phyloP scores from a whole-genome alignment of 2,113 vertebrate species.

The Dendrocopos noguchii region DNA sequence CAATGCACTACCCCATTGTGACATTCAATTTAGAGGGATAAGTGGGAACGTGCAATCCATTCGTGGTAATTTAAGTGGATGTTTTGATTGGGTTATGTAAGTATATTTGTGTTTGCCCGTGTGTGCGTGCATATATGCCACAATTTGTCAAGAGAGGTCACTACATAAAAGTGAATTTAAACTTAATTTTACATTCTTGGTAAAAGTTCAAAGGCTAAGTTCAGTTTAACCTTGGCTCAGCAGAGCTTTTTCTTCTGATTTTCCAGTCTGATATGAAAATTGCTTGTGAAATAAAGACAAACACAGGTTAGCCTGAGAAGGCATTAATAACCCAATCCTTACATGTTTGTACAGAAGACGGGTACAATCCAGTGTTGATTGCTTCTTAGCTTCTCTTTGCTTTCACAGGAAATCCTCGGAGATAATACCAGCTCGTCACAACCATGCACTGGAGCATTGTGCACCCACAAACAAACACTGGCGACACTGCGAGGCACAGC shows the following conservation, averaged over 20 bases:
- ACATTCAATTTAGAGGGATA: constrained; percentile 12
- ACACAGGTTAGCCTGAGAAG: constrained; percentile 62
- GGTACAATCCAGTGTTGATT: constrained; percentile 75
- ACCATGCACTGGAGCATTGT: not conserved
- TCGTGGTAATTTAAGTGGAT: constrained; percentile 35
- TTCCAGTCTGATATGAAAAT: constrained; percentile 68
- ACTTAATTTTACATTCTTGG: constrained; percentile 49
- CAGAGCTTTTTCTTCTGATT: constrained; percentile 45
- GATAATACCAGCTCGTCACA: constrained; percentile 35
- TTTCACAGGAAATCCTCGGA: constrained; percentile 68
- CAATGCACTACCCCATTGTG: not conserved
- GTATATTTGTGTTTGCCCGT: constrained; percentile 32
- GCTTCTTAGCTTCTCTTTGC: constrained; percentile 69
- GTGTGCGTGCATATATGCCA: not conserved
- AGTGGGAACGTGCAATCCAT: constrained; percentile 11
- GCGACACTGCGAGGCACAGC: constrained; percentile 5
- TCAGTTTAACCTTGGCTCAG: constrained; percentile 61
- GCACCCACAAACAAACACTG: not conserved
- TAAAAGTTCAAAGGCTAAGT: constrained; percentile 71
- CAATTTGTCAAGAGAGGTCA: constrained; percentile 51
- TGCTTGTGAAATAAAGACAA: constrained; percentile 78
- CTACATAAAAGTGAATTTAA: constrained; percentile 59
- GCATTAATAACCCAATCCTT: constrained; percentile 78
- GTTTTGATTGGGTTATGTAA: constrained; percentile 49
- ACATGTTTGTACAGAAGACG: constrained; percentile 76